A percentile compares a stretch with the other conserved stretches of the same genome.
These are phyloP conservation scores for Catostomus latipinnis DNA, from an alignment of 2,797 vertebrate genomes.

Conservation along the genomic window DNA sequence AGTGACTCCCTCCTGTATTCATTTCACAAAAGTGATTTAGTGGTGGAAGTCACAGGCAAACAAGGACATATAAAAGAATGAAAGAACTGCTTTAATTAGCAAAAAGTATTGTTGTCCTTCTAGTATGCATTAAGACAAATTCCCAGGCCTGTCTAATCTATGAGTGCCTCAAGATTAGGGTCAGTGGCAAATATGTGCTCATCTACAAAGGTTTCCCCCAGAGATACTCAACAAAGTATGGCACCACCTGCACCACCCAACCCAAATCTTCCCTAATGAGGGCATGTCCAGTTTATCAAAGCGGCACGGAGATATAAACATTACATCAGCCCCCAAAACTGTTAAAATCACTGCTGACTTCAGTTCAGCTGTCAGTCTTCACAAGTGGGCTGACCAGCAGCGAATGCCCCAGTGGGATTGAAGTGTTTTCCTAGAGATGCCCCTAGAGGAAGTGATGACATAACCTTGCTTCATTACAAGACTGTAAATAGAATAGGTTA, in stretches of 20 bases:
- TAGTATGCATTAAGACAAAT: constrained; percentile 8
- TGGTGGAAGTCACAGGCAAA: not conserved
- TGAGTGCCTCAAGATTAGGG: not conserved
- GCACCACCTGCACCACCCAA: not conserved
- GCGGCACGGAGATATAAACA: constrained; percentile 42
- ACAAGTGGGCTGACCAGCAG: constrained; percentile 17
- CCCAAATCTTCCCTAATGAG: constrained; percentile 9
- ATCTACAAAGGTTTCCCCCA: not conserved
- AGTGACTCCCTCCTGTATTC: constrained; percentile 8
- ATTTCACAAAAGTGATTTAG: constrained; percentile 12
- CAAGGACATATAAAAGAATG: not conserved
- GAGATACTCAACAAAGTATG: too few species aligned
- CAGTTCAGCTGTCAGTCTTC: constrained; percentile 30
- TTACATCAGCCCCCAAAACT: constrained; percentile 32
- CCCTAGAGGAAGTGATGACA: constrained; percentile 57
- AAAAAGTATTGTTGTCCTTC: not conserved
- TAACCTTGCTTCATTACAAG: constrained; percentile 33
- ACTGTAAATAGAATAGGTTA: constrained; percentile 29
- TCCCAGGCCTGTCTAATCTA: not conserved
- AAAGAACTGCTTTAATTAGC: constrained; percentile 16
- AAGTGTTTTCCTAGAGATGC: constrained; percentile 46
- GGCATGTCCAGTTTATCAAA: constrained; percentile 44
- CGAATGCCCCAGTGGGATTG: constrained; percentile 18
- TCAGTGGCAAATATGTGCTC: not conserved
- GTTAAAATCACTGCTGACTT: constrained; percentile 21